Conservation (phyloP, 2,888 invertebrate genomes). For the Aproaerema taeniolella region DNA sequence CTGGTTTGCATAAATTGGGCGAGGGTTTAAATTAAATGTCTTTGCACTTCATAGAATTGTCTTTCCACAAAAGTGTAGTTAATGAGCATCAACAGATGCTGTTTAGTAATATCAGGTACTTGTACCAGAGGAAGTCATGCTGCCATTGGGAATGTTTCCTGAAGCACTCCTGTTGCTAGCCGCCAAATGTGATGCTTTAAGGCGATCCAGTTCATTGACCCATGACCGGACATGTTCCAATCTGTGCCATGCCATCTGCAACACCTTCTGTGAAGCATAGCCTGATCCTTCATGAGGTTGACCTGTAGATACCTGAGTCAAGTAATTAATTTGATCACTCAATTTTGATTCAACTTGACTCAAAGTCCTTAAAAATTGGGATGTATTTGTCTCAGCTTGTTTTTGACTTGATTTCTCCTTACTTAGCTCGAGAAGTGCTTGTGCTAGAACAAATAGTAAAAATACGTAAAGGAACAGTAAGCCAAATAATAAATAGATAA, state of each 20-base stretch:
- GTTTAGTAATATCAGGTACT: constrained; percentile 55
- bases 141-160: constrained; percentile 54
- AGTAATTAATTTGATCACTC: constrained; percentile 96
- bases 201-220: constrained; percentile 92
- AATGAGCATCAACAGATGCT: too few relatives aligned
- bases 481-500: too few relatives aligned
- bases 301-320: constrained; percentile 97
- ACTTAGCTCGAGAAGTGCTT: constrained; percentile 93
- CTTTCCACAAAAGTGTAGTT: too few relatives aligned
- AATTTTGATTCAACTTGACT: constrained; percentile 93
- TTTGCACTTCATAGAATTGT: too few relatives aligned
- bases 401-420: constrained; percentile 97
- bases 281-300: constrained; percentile 98
- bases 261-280: constrained; percentile 96
- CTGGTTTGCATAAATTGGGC: too few relatives aligned
- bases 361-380: constrained; percentile 93
- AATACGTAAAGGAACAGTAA: too few relatives aligned
- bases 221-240: constrained; percentile 94
- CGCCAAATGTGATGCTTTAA: constrained; percentile 84
- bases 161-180: constrained; percentile 47
- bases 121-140: constrained; percentile 65
- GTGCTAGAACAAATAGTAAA: constrained; percentile 83
- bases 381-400: constrained; percentile 93
- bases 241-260: constrained; percentile 98
- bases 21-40: too few relatives aligned